A percentile compares a stretch with the other conserved stretches of the same genome.
Evolutionary conservation across 2,797 vertebrate species (phyloP).

Genomic region (Hyperoplus lanceolatus): DNA sequence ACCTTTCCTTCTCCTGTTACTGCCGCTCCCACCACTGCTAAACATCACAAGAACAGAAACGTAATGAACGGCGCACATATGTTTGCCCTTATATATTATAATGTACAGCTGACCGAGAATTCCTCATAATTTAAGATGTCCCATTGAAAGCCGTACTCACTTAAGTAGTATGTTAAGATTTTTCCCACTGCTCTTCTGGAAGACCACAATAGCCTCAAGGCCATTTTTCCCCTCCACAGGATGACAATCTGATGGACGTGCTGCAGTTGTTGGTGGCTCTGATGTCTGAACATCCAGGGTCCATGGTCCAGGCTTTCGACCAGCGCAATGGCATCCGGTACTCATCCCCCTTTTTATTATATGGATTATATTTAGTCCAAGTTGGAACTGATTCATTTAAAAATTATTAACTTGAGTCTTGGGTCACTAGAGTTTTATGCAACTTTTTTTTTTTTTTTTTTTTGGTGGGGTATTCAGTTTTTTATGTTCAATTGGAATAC

Average conservation of each 20-base stretch:
- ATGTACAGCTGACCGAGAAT: not conserved
- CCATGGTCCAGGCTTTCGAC: constrained; percentile 98
- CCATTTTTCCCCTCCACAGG: constrained; percentile 79
- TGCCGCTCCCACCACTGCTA: constrained; percentile 13
- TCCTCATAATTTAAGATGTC: constrained; percentile 3
- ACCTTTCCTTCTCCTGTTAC: not conserved
- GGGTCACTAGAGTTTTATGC: not conserved
- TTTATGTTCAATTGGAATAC: not conserved
- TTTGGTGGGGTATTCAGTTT: not conserved
- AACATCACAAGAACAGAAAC: not conserved
- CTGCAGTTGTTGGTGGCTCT: constrained; percentile 97
- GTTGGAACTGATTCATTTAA: not conserved
- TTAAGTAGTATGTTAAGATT: constrained; percentile 4
- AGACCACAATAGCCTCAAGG: not conserved
- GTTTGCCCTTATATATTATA: constrained; percentile 1
- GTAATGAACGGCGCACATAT: not conserved
- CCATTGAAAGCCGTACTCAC: not conserved
- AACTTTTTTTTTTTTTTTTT: not conserved
- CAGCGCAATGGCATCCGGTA: constrained; percentile 97
- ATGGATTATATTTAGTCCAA: not conserved
- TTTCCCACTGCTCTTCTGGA: not conserved
- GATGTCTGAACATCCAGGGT: constrained; percentile 96
- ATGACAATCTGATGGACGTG: constrained; percentile 99
- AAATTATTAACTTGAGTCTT: not conserved
- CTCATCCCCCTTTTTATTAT: constrained; percentile 9